Conservation (phyloP, 2,888 invertebrate species). For the Flexamia atlantica region DNA sequence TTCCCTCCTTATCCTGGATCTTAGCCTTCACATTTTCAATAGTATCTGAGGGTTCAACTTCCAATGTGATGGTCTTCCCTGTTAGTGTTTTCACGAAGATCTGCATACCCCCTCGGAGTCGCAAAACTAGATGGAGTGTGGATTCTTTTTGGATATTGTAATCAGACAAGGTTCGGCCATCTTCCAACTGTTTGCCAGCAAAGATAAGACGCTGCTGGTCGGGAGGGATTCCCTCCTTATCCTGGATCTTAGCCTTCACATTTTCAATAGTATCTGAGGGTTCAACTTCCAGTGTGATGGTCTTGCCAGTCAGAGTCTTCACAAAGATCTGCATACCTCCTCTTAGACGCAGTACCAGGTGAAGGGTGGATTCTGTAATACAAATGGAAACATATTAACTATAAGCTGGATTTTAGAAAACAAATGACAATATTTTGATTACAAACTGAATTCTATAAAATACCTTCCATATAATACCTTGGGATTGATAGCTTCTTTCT, state of each 20-base stretch:
- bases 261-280: conserved; percentile 22
- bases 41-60: conserved; percentile 77
- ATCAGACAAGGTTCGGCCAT: conserved; percentile 28
- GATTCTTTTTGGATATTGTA: conserved; percentile 73
- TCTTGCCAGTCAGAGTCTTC: conserved; percentile 32
- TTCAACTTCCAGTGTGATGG: conserved; percentile 16
- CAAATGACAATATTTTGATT: too few relatives aligned
- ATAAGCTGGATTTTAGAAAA: too few relatives aligned
- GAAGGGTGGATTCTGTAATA: conserved; percentile 20
- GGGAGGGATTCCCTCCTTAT: conserved; percentile 44
- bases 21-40: conserved; percentile 78
- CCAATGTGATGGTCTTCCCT: conserved; percentile 76
- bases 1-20: conserved; percentile 75
- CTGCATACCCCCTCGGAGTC: conserved; percentile 79
- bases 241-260: conserved; percentile 47
- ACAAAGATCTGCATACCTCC: conserved; percentile 45
- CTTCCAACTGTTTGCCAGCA: conserved; percentile 46
- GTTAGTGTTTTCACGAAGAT: conserved; percentile 79
- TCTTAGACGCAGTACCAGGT: conserved; percentile 16
- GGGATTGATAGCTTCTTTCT: too few relatives aligned
- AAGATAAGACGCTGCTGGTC: conserved; percentile 49
- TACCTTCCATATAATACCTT: too few relatives aligned
- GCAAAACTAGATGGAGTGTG: conserved; percentile 76
- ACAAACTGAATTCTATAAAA: too few relatives aligned
- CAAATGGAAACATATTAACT: not conserved